phyloP scores from a whole-genome alignment of 2,113 vertebrate genomes.

The Ctenomys sociabilis region DNA sequence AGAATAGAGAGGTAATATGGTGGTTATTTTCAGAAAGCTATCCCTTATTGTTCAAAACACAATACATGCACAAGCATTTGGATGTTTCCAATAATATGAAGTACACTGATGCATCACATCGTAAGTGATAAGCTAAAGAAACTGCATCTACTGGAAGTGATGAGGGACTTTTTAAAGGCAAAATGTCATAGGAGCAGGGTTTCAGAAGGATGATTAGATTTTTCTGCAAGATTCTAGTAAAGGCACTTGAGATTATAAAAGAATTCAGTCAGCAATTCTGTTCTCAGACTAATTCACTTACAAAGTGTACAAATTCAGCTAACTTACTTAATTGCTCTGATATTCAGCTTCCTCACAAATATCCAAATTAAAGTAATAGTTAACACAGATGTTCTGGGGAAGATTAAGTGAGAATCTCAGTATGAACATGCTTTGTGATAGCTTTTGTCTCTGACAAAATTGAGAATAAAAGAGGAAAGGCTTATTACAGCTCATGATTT shows the following conservation, averaged over 20 bases:
- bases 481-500: neutral
- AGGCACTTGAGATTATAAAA: slow-evolving; percentile 7
- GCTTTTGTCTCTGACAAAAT: neutral
- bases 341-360: slow-evolving; percentile 4
- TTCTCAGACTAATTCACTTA: slow-evolving; percentile 8
- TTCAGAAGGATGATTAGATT: neutral
- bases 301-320: neutral
- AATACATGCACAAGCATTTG: neutral
- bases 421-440: slow-evolving; percentile 3
- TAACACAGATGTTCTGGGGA: neutral
- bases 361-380: neutral
- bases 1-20: neutral
- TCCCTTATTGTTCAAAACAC: slow-evolving; percentile 3
- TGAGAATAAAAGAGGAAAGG: neutral
- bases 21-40: neutral
- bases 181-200: neutral
- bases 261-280: neutral
- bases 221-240: slow-evolving; percentile 18
- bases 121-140: neutral
- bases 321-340: neutral
- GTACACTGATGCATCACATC: neutral
- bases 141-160: neutral
- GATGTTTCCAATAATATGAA: neutral
- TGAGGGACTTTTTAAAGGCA: neutral
- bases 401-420: neutral